Base-by-base conservation (phyloP, 2,888 invertebrate species). In the Hartigia nigra region DNA sequence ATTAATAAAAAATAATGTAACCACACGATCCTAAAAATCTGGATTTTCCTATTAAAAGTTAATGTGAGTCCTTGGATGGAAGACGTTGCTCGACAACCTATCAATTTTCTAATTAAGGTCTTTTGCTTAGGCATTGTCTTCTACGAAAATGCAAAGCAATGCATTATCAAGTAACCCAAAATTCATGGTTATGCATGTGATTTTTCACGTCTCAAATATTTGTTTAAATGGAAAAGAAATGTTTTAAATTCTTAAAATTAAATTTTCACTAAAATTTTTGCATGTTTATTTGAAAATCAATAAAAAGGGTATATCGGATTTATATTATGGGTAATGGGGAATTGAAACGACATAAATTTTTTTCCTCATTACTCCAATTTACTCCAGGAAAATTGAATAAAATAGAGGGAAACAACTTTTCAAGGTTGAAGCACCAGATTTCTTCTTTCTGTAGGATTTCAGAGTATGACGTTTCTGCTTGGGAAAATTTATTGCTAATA, bases 1-100 rank as follows among this genome's bases (percentile, higher is more conserved):
- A 32, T 72, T 72, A 72, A 72, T 72, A 4, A 31, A 72, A 72
- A 72, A 72, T 72, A 72, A 72, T 72, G 31, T 72, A 31, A 31
- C 72, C 72, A 31, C 5, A 55, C 23, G 2, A 23, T 55, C 23
- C 55, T 55, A 9, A 23, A 23, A 55, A 55, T 55, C 23, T 23
- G 55, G 23, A 23, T 5, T 5, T 23, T 9, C 55, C 23, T 55
- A 23, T 23, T 23, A 55, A 55, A 55, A 55, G 9, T 55, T 55
- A 55, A 55, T 23, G 23, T 55, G 0, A 23, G 23, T 5, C 55
- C 55, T 23, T 23, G 23, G 14, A 23, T 9, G 55, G 14, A 55
- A 23, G 23, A 2, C 23, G 55, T 9, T 23, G 23, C 55, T 55
- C 3, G 55, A 55, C 9, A 9, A 9, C 55, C 9, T 55, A 55